Base-by-base conservation (phyloP, 2,113 vertebrate genomes). In the Plestiodon gilberti region DNA sequence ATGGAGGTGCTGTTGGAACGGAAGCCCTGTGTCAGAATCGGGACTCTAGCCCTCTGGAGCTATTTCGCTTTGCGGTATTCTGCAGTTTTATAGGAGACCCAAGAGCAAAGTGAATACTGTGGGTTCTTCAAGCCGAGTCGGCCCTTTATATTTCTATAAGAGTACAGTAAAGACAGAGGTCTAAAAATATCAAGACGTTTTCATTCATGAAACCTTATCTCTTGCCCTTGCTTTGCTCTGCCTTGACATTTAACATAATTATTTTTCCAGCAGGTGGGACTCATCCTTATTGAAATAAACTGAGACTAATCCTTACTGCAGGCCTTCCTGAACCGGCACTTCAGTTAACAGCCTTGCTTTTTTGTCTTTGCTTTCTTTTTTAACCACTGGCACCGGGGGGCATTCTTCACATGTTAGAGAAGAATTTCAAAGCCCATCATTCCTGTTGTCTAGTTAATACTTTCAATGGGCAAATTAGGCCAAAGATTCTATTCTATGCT, bases 261-360 rank as follows among this genome's bases (percentile, higher is more conserved):
- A 87, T 91, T 92, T 95, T 94, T 84, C 80, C 88, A 87, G 91
- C 95, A 95, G 90, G 93, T 95, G 90, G 92, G 90, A 94, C 90
- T 94, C 91, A 69, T 94, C 87, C 86, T 93, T 70, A 92, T 94
- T 92, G 79, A 94, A 92, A 89, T 93, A 89, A 93, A 88, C 69
- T 48, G 13, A 73, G 20, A 81, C 48, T 80, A 65, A 64, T 78
- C 18, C 57, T 74, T 52, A 52, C n/a, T 74, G 38, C 40, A 62
- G 52, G 82, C 17, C 82, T 82, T 7, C 8, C 57, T 67, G 62
- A 78, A 38, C 75, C 74, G 65, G 78, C 40, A 69, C 38, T 1
- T 90, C 74, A 10, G 17, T 77, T 74, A n/a, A 48, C 55, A 55
- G 22, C 55, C 55, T 17, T 57, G 10, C 5, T 57, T 57, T 15